Percentiles rank a stretch among this genome's conserved stretches.
phyloP scores from a whole-genome alignment of 2,888 invertebrate genomes.

The Mantis religiosa region DNA sequence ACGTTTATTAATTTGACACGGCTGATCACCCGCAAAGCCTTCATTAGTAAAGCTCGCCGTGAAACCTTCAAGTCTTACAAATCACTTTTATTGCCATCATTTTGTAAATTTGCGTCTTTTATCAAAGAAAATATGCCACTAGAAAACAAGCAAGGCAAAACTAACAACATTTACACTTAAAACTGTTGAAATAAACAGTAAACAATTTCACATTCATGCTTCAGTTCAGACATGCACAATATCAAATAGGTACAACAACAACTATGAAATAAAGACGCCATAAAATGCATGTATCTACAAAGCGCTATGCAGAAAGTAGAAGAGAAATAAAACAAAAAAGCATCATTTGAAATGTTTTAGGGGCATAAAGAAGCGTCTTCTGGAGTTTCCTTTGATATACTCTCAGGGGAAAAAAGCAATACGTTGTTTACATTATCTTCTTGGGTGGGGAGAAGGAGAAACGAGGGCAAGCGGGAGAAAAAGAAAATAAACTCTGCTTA shows the following conservation, averaged over 20 bases:
- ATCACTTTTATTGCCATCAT: not conserved
- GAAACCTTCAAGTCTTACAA: no score
- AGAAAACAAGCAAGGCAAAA: not conserved
- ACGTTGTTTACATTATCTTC: not conserved
- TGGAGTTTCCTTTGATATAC: not conserved
- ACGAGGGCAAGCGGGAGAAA: not conserved
- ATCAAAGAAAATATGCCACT: no score
- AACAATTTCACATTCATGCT: not conserved
- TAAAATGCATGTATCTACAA: not conserved
- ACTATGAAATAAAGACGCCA: not conserved
- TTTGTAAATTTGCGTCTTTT: not conserved
- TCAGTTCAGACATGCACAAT: not conserved
- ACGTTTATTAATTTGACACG: no score
- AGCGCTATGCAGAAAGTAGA: not conserved
- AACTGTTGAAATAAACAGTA: not conserved
- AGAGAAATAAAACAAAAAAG: not conserved
- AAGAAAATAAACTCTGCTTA: not conserved
- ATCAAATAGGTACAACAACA: not conserved
- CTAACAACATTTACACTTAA: not conserved
- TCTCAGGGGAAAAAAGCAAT: not conserved
- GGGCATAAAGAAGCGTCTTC: not conserved
- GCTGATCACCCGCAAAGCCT: no score
- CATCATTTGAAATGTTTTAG: not conserved
- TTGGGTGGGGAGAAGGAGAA: not conserved
- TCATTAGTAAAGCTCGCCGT: no score